Conservation (phyloP, 2,888 invertebrate genomes). For the Nebria salina region DNA sequence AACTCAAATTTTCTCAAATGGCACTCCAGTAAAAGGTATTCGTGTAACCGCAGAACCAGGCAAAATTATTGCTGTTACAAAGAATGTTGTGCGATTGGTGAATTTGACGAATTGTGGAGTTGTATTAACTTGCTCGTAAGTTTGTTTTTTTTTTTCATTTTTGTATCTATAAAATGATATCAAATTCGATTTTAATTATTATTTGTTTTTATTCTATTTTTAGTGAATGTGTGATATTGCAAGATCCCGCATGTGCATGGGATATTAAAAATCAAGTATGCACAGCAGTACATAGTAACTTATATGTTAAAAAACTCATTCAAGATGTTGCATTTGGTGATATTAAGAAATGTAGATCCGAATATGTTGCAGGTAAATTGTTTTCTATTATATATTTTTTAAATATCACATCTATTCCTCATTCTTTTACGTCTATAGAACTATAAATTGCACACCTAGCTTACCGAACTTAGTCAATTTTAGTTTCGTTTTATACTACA, state of each 20-base stretch:
- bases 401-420: not conserved
- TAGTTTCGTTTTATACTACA: no score
- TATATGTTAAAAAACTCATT: conserved; percentile 72
- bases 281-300: conserved; percentile 62
- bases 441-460: no score
- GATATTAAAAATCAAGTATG: conserved; percentile 72
- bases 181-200: not conserved
- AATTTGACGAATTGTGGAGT: conserved; percentile 85
- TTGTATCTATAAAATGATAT: conserved; percentile 25
- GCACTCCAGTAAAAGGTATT: conserved; percentile 78
- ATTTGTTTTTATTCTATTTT: conserved; percentile 56
- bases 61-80: conserved; percentile 88
- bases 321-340: conserved; percentile 80
- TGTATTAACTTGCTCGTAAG: conserved; percentile 72
- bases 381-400: not conserved
- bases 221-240: conserved; percentile 87
- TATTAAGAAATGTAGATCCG: conserved; percentile 65
- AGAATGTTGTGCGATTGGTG: conserved; percentile 85
- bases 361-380: conserved; percentile 38
- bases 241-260: conserved; percentile 99
- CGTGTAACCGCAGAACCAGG: conserved; percentile 79
- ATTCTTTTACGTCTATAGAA: no score
- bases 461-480: no score
- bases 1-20: conserved; percentile 78
- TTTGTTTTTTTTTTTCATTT: conserved; percentile 29